Evolutionary conservation across 2,113 vertebrate genomes (phyloP).

Genomic region (Rhinogobius similis): DNA sequence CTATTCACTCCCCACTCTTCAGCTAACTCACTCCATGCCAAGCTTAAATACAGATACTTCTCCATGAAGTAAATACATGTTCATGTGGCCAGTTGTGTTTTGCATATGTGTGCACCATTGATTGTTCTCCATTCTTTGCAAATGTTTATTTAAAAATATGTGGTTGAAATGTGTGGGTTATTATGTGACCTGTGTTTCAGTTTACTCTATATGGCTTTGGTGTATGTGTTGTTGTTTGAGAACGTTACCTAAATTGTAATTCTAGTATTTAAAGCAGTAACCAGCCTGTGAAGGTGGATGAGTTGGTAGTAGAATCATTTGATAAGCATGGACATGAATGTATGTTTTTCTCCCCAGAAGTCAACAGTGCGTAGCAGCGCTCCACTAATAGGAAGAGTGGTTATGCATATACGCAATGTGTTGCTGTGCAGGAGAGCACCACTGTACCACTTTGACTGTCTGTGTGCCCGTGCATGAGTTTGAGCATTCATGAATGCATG

Average conservation of each 20-base stretch:
- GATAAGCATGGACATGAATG: slow-evolving; percentile 57
- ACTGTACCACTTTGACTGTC: slow-evolving; percentile 44
- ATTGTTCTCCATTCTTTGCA: too few species aligned
- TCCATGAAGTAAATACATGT: too few species aligned
- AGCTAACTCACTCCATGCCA: too few species aligned
- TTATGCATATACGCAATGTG: slow-evolving; percentile 75
- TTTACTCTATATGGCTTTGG: background rate
- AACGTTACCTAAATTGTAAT: background rate
- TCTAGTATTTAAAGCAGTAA: slow-evolving; percentile 10
- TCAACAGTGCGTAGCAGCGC: slow-evolving; percentile 63
- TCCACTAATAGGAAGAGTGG: slow-evolving; percentile 75
- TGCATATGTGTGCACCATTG: too few species aligned
- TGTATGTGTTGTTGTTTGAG: background rate
- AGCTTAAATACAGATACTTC: too few species aligned
- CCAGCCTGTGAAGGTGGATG: slow-evolving; percentile 37
- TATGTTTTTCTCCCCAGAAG: slow-evolving; percentile 68
- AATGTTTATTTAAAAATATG: too few species aligned
- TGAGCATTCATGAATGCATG: slow-evolving; percentile 13
- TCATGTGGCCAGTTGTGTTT: too few species aligned
- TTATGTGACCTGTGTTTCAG: background rate
- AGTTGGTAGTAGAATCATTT: slow-evolving; percentile 57
- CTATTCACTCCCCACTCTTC: too few species aligned
- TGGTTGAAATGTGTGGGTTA: background rate
- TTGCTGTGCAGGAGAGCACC: slow-evolving; percentile 72
- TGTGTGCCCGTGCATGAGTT: slow-evolving; percentile 26